Percentiles rank a stretch among this genome's conserved stretches.
These are phyloP conservation scores for Drosophila elegans DNA, from an alignment of 1,140 invertebrate genomes.

Conservation along the genomic window DNA sequence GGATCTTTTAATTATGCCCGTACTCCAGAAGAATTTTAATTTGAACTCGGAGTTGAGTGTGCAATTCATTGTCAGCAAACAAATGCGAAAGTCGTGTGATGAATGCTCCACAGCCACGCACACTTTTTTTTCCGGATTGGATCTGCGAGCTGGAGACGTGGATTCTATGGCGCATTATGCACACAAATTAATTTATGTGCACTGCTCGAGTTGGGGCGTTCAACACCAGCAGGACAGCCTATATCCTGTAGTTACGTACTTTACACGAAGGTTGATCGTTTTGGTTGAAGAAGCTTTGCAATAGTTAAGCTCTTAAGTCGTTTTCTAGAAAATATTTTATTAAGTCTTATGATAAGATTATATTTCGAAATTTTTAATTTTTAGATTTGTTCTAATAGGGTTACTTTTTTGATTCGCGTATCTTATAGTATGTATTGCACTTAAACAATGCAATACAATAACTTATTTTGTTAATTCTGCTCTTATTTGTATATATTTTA, in stretches of 20 bases:
- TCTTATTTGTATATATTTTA: too few species aligned
- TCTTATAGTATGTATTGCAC: too few species aligned
- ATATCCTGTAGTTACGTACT: not conserved
- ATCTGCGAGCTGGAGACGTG: conserved; percentile 3
- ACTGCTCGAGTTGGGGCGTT: conserved; percentile 10
- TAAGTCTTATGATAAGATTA: too few species aligned
- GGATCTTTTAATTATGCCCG: conserved; percentile 72
- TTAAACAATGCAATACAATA: too few species aligned
- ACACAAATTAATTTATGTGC: conserved; percentile 82
- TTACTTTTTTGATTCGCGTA: too few species aligned
- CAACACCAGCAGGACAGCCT: conserved; percentile 10
- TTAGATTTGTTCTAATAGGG: too few species aligned
- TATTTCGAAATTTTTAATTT: too few species aligned
- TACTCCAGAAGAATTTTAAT: conserved; percentile 69
- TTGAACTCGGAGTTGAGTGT: conserved; percentile 49
- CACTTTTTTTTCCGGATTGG: conserved; percentile 24
- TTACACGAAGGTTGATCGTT: not conserved
- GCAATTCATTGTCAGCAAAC: conserved; percentile 84
- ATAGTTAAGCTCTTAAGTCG: too few species aligned
- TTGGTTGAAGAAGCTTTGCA: not conserved
- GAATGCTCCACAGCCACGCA: conserved; percentile 78
- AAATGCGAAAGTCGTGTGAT: conserved; percentile 76
- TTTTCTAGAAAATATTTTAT: too few species aligned
- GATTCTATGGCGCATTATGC: conserved; percentile 74
- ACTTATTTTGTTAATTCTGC: too few species aligned